Percentiles rank a stretch among this genome's conserved stretches.
These are phyloP conservation scores for Aleiodes sp. DNA, from an alignment of 1,140 invertebrate species.

Conservation along the genomic window DNA sequence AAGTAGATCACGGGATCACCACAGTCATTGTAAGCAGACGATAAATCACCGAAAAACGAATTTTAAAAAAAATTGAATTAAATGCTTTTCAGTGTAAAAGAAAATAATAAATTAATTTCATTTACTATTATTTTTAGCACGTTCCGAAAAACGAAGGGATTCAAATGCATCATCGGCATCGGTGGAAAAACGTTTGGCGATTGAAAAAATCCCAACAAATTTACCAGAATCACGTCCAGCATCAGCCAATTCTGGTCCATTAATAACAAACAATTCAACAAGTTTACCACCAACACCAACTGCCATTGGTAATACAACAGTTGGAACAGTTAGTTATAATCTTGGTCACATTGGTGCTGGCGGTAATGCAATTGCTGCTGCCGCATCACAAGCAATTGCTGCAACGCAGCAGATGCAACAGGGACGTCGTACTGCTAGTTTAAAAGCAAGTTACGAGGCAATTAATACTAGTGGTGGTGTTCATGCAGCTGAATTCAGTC, in stretches of 20 bases:
- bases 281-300: conserved; percentile 52
- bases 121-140: conserved; percentile 44
- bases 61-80: not conserved
- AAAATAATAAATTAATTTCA: not conserved
- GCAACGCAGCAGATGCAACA: conserved; percentile 98
- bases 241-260: conserved; percentile 60
- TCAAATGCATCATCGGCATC: conserved; percentile 62
- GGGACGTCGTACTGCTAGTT: conserved; percentile 89
- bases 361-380: conserved; percentile 91
- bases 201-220: conserved; percentile 58
- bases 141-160: conserved; percentile 61
- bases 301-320: conserved; percentile 59
- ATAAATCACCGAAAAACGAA: not conserved
- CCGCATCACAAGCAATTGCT: conserved; percentile 94
- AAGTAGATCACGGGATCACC: conserved; percentile 62
- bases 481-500: conserved; percentile 67
- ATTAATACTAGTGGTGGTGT: conserved; percentile 74
- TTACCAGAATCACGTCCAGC: conserved; percentile 59
- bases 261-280: conserved; percentile 45
- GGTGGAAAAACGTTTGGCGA: conserved; percentile 58
- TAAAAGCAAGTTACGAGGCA: conserved; percentile 95
- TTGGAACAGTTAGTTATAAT: conserved; percentile 69
- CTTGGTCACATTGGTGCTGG: conserved; percentile 79
- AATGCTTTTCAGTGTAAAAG: not conserved
- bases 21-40: conserved; percentile 59